Conservation (phyloP, 2,888 invertebrate species). For the Leucophenga maculata region DNA sequence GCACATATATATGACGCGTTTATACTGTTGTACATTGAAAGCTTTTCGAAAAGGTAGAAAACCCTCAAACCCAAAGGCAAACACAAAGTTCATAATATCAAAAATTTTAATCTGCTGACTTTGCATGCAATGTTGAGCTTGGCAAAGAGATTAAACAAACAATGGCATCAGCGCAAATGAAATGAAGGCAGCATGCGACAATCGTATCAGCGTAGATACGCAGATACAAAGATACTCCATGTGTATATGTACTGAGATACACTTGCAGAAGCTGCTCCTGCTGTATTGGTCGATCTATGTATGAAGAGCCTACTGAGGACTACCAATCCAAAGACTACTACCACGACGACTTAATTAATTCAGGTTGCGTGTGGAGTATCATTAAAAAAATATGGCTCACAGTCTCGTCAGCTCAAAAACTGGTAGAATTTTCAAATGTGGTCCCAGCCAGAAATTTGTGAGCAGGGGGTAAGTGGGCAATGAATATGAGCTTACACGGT, state of each 20-base stretch:
- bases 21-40: not conserved
- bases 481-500: too few relatives aligned
- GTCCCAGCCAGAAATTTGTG: too few relatives aligned
- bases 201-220: constrained; percentile 11
- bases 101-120: constrained; percentile 46
- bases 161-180: constrained; percentile 61
- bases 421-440: not conserved
- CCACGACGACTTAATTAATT: constrained; percentile 61
- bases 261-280: not conserved
- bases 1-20: constrained; percentile 19
- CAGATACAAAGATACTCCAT: not conserved
- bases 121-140: constrained; percentile 44
- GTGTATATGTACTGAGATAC: not conserved
- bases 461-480: not conserved
- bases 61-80: constrained; percentile 9
- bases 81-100: constrained; percentile 27
- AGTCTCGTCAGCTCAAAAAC: constrained; percentile 3
- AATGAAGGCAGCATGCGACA: constrained; percentile 27
- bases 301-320: constrained; percentile 17
- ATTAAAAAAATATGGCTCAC: constrained; percentile 65
- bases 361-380: constrained; percentile 42
- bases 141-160: constrained; percentile 59
- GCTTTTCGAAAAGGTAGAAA: not conserved
- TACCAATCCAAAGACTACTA: not conserved
- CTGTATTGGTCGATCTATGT: not conserved